phyloP scores from a whole-genome alignment of 2,113 vertebrate species.

The Hemichromis elongatus region DNA sequence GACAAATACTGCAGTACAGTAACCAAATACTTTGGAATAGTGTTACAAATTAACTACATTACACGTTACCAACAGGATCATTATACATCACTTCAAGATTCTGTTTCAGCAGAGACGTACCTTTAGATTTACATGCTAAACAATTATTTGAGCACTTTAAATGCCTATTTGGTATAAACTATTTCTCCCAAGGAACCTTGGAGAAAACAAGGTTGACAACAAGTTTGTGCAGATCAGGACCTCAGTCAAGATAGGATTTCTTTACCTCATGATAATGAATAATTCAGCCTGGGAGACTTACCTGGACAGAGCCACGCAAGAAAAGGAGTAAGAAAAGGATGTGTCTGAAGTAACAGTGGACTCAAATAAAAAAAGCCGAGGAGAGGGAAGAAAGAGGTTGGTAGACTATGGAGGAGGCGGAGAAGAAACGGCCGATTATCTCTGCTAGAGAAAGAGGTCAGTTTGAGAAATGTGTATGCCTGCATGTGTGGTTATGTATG shows the following conservation, averaged over 20 bases:
- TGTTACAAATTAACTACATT: constrained; percentile 4
- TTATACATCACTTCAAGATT: not conserved
- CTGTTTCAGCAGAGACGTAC: not conserved
- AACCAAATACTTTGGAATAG: constrained; percentile 6
- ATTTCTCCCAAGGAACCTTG: not conserved
- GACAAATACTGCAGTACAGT: not conserved
- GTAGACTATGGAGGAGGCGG: constrained; percentile 61
- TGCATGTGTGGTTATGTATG: not conserved
- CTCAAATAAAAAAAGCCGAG: not conserved
- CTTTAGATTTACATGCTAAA: not conserved
- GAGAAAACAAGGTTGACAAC: not conserved
- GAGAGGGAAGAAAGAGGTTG: not conserved
- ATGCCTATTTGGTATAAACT: not conserved
- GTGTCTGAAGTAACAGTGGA: constrained; percentile 16
- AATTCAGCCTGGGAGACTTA: constrained; percentile 53
- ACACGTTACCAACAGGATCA: not conserved
- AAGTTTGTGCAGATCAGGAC: not conserved
- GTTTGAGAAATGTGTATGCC: constrained; percentile 14
- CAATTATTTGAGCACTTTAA: not conserved
- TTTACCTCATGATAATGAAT: constrained; percentile 61
- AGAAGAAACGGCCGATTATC: constrained; percentile 69
- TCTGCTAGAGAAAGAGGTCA: constrained; percentile 73
- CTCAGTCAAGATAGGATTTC: constrained; percentile 62
- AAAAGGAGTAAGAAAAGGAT: constrained; percentile 15
- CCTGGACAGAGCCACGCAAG: constrained; percentile 6